Percentiles rank a stretch among this genome's conserved stretches.
phyloP scores from a whole-genome alignment of 92 coral and sea anemone genomes.

The Virgularia gustaviana region DNA sequence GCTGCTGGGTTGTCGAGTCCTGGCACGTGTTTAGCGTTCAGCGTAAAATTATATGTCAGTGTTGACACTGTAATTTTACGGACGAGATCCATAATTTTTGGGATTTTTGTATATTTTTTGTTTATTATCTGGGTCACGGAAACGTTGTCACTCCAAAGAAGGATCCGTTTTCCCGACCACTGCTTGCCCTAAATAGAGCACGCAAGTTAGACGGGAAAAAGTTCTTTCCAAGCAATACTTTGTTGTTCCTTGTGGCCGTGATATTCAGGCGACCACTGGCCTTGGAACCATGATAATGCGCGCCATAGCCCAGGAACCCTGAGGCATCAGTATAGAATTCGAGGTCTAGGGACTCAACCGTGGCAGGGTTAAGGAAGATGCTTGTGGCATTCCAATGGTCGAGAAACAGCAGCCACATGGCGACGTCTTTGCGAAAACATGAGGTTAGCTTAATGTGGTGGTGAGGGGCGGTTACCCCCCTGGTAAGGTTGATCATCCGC shows the following conservation, averaged over 20 bases:
- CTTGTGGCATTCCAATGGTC: conserved; percentile 36
- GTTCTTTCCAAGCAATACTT: conserved; percentile 3
- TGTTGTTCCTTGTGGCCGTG: not conserved
- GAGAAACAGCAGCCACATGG: conserved; percentile 43
- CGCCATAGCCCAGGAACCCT: conserved; percentile 17
- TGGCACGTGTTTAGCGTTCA: conserved; percentile 19
- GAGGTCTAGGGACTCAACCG: not conserved
- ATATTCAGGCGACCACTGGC: not conserved
- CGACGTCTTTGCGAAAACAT: conserved; percentile 43
- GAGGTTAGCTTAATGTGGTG: conserved; percentile 47
- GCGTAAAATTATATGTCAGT: conserved; percentile 1
- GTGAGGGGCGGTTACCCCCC: conserved; percentile 38
- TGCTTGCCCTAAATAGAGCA: not conserved
- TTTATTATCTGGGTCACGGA: not conserved
- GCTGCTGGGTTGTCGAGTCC: conserved; percentile 6
- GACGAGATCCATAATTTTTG: conserved; percentile 10
- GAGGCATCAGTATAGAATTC: not conserved
- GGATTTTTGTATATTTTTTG: not conserved
- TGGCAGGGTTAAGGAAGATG: not conserved
- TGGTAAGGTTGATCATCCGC: conserved; percentile 41
- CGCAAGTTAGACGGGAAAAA: not conserved
- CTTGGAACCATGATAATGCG: not conserved
- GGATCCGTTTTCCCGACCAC: conserved; percentile 7
- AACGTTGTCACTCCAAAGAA: conserved; percentile 14
- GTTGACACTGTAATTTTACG: not conserved